Base-by-base conservation (phyloP, 53 echinoderm and acorn worm genomes). In the Luidia sarsii region DNA sequence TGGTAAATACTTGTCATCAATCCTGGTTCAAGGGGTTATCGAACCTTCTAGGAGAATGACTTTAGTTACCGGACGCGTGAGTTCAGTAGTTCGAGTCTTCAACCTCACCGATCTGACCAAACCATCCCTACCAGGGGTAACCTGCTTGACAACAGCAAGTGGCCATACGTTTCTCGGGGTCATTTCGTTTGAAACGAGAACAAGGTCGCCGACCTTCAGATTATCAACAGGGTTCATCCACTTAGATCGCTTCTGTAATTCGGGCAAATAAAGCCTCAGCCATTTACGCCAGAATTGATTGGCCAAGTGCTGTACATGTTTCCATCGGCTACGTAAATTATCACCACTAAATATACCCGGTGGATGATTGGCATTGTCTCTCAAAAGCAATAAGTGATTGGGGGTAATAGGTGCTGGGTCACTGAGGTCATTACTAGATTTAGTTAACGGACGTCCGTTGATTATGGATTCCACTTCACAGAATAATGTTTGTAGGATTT, bases 151-250 rank as follows among this genome's bases (percentile, higher is more conserved):
- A 34, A 64, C 15, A 11, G 75, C 85, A 9, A 85, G 36, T 18
- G 85, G 77, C 85, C 85, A 75, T 7, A 75, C 56, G 21, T 85
- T 85, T 22, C 85, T 61, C 8, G 75, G 85, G 10, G 77, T 75
- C 39, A 28, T 65, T 31, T 75, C 85, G 57, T 75, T 67, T 27
- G 65, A 11, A 37, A 85, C 55, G 3, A 85, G 55, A 15, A 75
- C 85, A 9, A 85, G 50, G 54, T 85, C 85, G 34, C 85, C 77
- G 18, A 75, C 22, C 7, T 38, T 41, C 2, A 85, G 10, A 39
- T 66, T 75, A 9, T 39, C 33, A 16, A 31, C 62, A 28, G 64
- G 48, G 3, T 54, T 61, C n/a, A 49, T 45, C 85, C 85, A 85
- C 50, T 85, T 75, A 1, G 65, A 54, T 41, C 75, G 33, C 27